Percentiles rank a stretch among this genome's conserved stretches.
Evolutionary conservation across 2,797 vertebrate genomes (phyloP).

Genomic region (Leucoraja ocellata): DNA sequence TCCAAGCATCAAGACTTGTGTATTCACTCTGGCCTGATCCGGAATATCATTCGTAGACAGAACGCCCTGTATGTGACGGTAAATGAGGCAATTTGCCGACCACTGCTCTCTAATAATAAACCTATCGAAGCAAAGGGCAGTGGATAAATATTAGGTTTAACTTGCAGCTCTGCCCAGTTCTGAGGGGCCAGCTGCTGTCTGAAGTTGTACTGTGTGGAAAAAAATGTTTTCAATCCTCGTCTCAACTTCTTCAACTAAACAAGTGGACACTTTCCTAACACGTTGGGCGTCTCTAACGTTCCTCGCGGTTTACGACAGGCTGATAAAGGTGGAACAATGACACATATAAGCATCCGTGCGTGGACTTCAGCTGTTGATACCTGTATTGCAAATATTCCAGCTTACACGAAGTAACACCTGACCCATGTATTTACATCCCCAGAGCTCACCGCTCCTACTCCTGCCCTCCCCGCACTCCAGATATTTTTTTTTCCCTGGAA

Average conservation of each 20-base stretch:
- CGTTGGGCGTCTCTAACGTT: too few relatives aligned
- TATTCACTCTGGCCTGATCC: not conserved
- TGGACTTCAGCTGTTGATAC: not conserved
- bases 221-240: not conserved
- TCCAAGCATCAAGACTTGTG: not conserved
- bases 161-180: not conserved
- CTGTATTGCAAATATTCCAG: not conserved
- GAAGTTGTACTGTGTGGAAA: not conserved
- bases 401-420: not conserved
- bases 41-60: not conserved
- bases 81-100: not conserved
- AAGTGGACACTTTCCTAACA: not conserved
- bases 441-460: not conserved
- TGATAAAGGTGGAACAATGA: not conserved
- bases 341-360: too few relatives aligned
- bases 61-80: not conserved
- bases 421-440: not conserved
- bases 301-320: not conserved
- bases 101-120: constrained; percentile 29
- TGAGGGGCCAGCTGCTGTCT: not conserved
- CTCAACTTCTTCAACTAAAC: constrained; percentile 5
- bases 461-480: too few relatives aligned
- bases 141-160: constrained; percentile 26
- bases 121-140: constrained; percentile 10
- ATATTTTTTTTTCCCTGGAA: not conserved